Base-by-base conservation (phyloP, 2,888 invertebrate genomes). In the Eupithecia centaureata region DNA sequence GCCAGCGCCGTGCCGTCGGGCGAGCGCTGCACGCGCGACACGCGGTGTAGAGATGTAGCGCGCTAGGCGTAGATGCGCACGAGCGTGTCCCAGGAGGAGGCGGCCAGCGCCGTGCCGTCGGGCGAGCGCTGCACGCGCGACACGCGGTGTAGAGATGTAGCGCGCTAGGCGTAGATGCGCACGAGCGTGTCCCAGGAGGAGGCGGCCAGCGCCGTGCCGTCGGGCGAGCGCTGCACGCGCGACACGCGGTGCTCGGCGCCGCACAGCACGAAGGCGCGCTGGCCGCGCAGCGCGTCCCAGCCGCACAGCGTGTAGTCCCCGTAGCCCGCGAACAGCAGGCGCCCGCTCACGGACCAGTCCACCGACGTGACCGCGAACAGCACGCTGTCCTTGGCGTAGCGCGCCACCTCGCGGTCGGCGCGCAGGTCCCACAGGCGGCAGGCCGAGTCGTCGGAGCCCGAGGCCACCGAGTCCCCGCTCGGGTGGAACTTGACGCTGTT, bases 401-500 rank as follows among this genome's bases (percentile, higher is more conserved):
- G 95, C 67, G 98, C 98, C 64, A 99, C 86, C 94, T 99, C 99
- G 82, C 99, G 96, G 91, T 99, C 99, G 27, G 99, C 99, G 76
- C 99, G 95, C 86, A 99, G 94, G 92, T 99, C 99, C 94, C 99
- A 99, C 71, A 99, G 94, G 12, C 99, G 98, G 90, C 99, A 99
- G 95, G 96, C 87, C 73, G 90, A 97, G 94, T 99, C 99, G 91
- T 99, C 99, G 71, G 82, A 86, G 82, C 99, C 99, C 28, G 99
- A 98, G 59, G 98, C 99, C 71, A 99, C 97, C 64, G 99, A 98
- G 94, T 99, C 99, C 56, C 99, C 99, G 84, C 98, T 98, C 5
- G 99, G 99, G 94, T 99, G 99, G 94, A 98, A 99, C 89, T 98
- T 96, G 62, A 99, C 99, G 84, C 97, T 97, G 92, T 98, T 99